These are phyloP conservation scores for Frankliniella intonsa DNA, from an alignment of 2,888 invertebrate species.

Conservation along the genomic window DNA sequence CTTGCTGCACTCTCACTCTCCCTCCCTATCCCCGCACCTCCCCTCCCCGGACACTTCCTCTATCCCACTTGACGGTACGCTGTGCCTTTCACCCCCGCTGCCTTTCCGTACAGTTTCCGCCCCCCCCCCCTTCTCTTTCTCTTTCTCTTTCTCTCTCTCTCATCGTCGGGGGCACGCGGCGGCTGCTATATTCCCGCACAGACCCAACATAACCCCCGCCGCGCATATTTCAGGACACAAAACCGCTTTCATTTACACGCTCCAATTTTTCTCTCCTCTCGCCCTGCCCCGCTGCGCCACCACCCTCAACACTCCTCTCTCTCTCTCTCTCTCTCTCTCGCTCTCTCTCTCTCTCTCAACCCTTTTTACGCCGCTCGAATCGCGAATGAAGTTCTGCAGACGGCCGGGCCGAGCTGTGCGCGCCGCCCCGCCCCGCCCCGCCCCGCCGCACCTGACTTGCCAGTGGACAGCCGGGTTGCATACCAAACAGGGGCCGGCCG, in stretches of 20 bases:
- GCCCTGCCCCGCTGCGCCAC: background rate
- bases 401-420: background rate
- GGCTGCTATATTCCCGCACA: too few relatives aligned
- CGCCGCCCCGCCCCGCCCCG: background rate
- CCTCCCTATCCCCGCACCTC: too few relatives aligned
- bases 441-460: background rate
- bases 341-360: conserved; percentile 1
- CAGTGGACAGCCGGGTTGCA: conserved; percentile 25
- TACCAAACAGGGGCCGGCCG: conserved; percentile 7
- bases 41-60: background rate
- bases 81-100: too few relatives aligned
- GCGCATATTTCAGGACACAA: conserved; percentile 15
- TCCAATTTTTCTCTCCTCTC: background rate
- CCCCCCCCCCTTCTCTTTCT: background rate
- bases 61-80: background rate
- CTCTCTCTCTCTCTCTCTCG: background rate
- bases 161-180: background rate
- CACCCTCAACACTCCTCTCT: background rate
- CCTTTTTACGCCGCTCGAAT: conserved; percentile 15
- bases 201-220: background rate
- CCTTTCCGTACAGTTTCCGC: background rate
- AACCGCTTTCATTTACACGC: conserved; percentile 5
- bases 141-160: background rate
- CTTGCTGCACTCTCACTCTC: too few relatives aligned
- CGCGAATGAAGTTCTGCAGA: conserved; percentile 1